Conservation (phyloP, 2,888 invertebrate genomes). For the Fragum whitleyi region DNA sequence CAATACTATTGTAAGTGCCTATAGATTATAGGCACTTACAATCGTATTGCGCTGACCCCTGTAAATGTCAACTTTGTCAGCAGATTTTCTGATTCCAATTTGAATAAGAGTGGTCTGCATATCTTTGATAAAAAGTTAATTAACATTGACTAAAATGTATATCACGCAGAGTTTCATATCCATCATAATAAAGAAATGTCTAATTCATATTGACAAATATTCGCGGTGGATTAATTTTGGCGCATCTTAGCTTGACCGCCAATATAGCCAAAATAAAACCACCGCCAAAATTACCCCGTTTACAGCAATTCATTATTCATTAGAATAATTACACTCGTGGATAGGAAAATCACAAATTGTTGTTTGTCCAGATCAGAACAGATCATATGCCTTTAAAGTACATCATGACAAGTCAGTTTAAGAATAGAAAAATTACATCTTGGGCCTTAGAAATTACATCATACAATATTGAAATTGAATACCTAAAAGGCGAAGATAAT, state of each 20-base stretch:
- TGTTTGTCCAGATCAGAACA: not conserved
- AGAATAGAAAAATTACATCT: conserved; percentile 4
- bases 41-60: too few species aligned
- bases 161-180: too few species aligned
- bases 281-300: too few species aligned
- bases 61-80: too few species aligned
- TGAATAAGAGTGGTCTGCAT: too few species aligned
- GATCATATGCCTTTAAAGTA: conserved; percentile 16
- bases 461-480: conserved; percentile 10
- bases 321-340: conserved; percentile 2
- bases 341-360: not conserved
- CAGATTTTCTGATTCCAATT: too few species aligned
- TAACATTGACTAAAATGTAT: too few species aligned
- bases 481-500: conserved; percentile 11
- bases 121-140: too few species aligned
- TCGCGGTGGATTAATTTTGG: too few species aligned
- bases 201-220: not conserved
- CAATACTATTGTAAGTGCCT: not conserved
- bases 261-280: too few species aligned
- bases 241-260: too few species aligned
- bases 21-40: too few species aligned
- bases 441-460: conserved; percentile 19
- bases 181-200: not conserved
- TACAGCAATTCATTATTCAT: not conserved
- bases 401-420: not conserved